phyloP scores from a whole-genome alignment of 1,140 invertebrate species.

The Anadara kagoshimensis region DNA sequence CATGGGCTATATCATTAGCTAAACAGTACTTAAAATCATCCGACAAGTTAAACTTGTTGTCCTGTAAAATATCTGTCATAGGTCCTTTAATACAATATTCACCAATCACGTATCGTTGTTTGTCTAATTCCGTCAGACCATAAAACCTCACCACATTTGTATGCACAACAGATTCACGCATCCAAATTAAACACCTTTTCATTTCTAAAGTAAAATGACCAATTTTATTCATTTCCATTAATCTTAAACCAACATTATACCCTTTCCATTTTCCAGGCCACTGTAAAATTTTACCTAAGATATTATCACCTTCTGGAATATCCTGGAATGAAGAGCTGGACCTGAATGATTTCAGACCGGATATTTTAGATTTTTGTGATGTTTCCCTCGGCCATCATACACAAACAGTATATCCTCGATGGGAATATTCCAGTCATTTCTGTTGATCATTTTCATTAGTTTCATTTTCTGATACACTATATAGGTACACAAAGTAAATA shows the following conservation, averaged over 20 bases:
- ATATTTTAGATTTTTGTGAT: slow-evolving; percentile 4
- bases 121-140: slow-evolving; percentile 60
- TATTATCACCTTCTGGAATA: slow-evolving; percentile 38
- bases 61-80: slow-evolving; percentile 58
- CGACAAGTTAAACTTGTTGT: slow-evolving; percentile 57
- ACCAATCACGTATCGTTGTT: slow-evolving; percentile 51
- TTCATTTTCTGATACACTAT: slow-evolving; percentile 39
- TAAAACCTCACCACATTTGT: slow-evolving; percentile 61
- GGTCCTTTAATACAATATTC: slow-evolving; percentile 61
- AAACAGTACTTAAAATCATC: slow-evolving; percentile 61
- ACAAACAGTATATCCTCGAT: slow-evolving; percentile 65
- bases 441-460: slow-evolving; percentile 52
- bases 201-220: slow-evolving; percentile 24
- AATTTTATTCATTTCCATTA: slow-evolving; percentile 36
- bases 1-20: slow-evolving; percentile 55
- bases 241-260: slow-evolving; percentile 43
- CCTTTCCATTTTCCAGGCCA: slow-evolving; percentile 63
- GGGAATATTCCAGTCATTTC: slow-evolving; percentile 61
- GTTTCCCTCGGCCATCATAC: slow-evolving; percentile 37
- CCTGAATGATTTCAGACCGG: slow-evolving; percentile 10
- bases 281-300: slow-evolving; percentile 57
- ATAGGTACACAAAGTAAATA: slow-evolving; percentile 26
- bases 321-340: slow-evolving; percentile 44
- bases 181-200: slow-evolving; percentile 54
- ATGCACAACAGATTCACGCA: slow-evolving; percentile 56